These are phyloP conservation scores for Cremastinae sp. DNA, from an alignment of 2,888 invertebrate species.

Conservation along the genomic window DNA sequence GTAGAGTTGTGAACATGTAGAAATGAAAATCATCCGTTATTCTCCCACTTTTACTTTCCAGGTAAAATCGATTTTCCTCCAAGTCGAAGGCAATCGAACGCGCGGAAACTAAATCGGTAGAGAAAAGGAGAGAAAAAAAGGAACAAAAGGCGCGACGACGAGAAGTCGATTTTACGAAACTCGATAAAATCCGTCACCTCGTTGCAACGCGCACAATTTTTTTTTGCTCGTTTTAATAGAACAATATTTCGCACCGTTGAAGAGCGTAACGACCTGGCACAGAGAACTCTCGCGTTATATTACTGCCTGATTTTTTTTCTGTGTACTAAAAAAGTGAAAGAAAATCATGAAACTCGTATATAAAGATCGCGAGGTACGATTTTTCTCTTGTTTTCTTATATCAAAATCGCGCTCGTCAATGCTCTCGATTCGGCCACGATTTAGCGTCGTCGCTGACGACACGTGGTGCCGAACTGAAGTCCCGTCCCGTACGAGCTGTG, in stretches of 20 bases:
- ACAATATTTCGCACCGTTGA: conserved; percentile 17
- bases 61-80: conserved; percentile 30
- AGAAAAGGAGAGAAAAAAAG: too few relatives aligned
- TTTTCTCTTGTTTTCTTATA: conserved; percentile 1
- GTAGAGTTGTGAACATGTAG: background rate
- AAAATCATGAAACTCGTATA: background rate
- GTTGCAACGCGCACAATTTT: background rate
- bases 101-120: background rate
- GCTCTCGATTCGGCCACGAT: conserved; percentile 50
- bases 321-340: background rate
- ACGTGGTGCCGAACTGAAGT: conserved; percentile 68
- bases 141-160: too few relatives aligned
- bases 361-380: background rate
- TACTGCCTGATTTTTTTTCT: background rate
- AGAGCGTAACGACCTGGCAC: conserved; percentile 11
- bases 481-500: conserved; percentile 56
- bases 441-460: conserved; percentile 59
- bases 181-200: background rate
- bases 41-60: conserved; percentile 5
- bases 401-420: conserved; percentile 1
- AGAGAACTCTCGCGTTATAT: conserved; percentile 1
- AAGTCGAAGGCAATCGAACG: conserved; percentile 25
- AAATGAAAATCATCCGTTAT: background rate
- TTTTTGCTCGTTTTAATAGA: background rate
- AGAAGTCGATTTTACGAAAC: background rate